These are phyloP conservation scores for Drosophila sordidapex DNA, from an alignment of 2,888 invertebrate species.

Conservation along the genomic window DNA sequence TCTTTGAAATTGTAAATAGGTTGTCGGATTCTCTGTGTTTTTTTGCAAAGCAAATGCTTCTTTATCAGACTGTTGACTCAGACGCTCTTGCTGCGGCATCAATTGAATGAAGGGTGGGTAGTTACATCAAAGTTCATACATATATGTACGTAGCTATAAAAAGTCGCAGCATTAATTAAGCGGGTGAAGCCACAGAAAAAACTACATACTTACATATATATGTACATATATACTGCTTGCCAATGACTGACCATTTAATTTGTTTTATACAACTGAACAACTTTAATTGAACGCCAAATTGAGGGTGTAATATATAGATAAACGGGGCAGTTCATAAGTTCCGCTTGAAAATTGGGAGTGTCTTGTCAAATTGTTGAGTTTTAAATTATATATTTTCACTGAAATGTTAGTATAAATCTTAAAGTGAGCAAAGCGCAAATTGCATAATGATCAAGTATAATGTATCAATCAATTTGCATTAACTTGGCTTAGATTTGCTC, in stretches of 20 bases:
- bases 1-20: constrained; percentile 39
- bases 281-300: constrained; percentile 46
- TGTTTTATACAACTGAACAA: constrained; percentile 29
- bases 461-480: constrained; percentile 22
- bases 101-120: constrained; percentile 35
- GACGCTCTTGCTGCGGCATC: constrained; percentile 27
- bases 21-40: constrained; percentile 28
- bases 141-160: constrained; percentile 22
- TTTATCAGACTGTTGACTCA: constrained; percentile 25
- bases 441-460: background rate
- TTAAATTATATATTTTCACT: background rate
- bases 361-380: background rate
- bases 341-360: background rate
- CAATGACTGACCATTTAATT: constrained; percentile 45
- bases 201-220: background rate
- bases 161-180: constrained; percentile 52
- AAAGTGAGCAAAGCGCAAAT: background rate
- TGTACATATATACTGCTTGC: constrained; percentile 20
- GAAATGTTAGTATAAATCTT: background rate
- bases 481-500: constrained; percentile 9
- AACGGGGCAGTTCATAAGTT: constrained; percentile 16
- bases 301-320: constrained; percentile 14
- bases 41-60: constrained; percentile 25
- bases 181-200: constrained; percentile 23
- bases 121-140: constrained; percentile 50